phyloP scores from a whole-genome alignment of 30 jellyfish, hydroid and myxozoan genomes.

The Hydractinia echinata region DNA sequence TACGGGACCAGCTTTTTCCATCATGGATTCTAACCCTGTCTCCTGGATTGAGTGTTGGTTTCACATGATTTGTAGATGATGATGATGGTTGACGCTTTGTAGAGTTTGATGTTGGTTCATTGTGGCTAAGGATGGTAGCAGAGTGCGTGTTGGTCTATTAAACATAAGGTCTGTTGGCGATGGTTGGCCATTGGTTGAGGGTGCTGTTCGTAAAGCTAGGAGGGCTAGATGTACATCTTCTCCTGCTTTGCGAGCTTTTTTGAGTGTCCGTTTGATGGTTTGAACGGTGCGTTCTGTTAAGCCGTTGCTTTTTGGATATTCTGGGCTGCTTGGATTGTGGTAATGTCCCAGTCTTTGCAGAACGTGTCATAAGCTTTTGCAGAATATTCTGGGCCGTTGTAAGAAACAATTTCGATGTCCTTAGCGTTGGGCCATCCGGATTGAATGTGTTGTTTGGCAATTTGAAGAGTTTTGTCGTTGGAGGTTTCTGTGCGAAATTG shows the following conservation, averaged over 20 bases:
- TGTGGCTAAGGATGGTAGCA: constrained; percentile 38
- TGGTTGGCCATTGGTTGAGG: constrained; percentile 36
- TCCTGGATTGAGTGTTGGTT: constrained; percentile 7
- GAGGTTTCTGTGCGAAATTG: neutral
- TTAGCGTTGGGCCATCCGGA: constrained; percentile 17
- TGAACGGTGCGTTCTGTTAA: constrained; percentile 57
- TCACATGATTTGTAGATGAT: neutral
- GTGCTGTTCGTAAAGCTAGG: constrained; percentile 27
- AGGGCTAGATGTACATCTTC: constrained; percentile 34
- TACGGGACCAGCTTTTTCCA: constrained; percentile 29
- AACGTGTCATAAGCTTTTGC: constrained; percentile 31
- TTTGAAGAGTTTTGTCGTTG: constrained; percentile 13
- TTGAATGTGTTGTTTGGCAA: constrained; percentile 20
- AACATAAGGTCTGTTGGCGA: constrained; percentile 45
- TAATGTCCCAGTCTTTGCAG: constrained; percentile 31
- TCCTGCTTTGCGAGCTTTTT: constrained; percentile 31
- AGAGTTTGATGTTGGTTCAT: neutral
- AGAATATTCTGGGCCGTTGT: constrained; percentile 46
- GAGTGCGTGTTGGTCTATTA: constrained; percentile 44
- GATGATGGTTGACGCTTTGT: constrained; percentile 6
- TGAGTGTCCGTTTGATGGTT: constrained; percentile 62
- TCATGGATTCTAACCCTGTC: constrained; percentile 31
- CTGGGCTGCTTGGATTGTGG: constrained; percentile 41
- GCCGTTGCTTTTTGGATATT: constrained; percentile 50
- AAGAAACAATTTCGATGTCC: constrained; percentile 22